phyloP scores from a whole-genome alignment of 2,797 vertebrate genomes.

The Trematomus bernacchii region DNA sequence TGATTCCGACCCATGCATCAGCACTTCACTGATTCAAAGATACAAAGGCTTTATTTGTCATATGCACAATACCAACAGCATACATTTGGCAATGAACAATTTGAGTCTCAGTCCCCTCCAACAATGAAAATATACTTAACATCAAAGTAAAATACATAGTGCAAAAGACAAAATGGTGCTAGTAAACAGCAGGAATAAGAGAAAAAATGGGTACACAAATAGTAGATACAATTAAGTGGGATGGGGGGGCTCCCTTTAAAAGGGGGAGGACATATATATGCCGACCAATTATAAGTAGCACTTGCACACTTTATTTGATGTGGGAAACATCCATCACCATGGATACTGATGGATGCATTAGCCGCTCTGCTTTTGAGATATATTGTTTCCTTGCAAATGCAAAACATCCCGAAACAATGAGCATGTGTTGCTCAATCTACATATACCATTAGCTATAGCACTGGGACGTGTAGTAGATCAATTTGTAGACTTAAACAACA shows the following conservation, averaged over 20 bases:
- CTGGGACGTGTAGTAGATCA: not conserved
- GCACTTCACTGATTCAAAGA: too few species aligned
- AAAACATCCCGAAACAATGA: constrained; percentile 18
- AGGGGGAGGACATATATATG: constrained; percentile 4
- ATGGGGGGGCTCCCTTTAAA: not conserved
- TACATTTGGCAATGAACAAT: too few species aligned
- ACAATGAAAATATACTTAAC: too few species aligned
- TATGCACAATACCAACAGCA: too few species aligned
- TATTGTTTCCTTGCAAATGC: constrained; percentile 32
- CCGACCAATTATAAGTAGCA: constrained; percentile 26
- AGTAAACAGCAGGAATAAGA: too few species aligned
- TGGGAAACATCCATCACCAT: constrained; percentile 40
- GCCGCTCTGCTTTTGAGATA: constrained; percentile 10
- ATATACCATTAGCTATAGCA: not conserved
- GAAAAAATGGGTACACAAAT: too few species aligned
- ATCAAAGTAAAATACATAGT: too few species aligned
- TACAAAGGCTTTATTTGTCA: too few species aligned
- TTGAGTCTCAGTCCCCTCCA: too few species aligned
- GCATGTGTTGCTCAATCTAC: constrained; percentile 4
- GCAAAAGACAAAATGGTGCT: too few species aligned
- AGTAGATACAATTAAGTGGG: too few species aligned
- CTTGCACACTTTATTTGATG: constrained; percentile 8
- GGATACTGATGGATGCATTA: constrained; percentile 44
- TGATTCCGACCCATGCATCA: not conserved
- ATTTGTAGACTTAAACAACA: not conserved